Base-by-base conservation (phyloP, 2,888 invertebrate genomes). In the Pterobdella sp. region DNA sequence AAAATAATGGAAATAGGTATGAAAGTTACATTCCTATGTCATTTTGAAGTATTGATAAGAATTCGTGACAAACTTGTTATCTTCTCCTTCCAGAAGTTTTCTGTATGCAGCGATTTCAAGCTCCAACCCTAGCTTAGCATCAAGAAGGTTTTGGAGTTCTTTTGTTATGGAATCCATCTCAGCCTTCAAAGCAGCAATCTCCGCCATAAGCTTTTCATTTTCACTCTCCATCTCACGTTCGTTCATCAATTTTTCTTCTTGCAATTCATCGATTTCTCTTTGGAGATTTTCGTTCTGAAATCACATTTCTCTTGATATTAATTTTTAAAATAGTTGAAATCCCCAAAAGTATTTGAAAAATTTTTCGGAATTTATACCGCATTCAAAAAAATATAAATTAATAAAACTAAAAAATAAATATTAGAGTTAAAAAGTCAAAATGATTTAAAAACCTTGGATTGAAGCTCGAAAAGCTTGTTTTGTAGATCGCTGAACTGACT, bases 101-200 rank as follows among this genome's bases (percentile, higher is more conserved):
- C 86, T 81, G 83, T 87, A 86, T 76, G 86, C 86, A 76, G 85
- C 85, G 77, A 86, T 86, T 80, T 86, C 86, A 71, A 86, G 84
- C 80, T 86, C 86, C 72, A 86, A 80, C 26, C 85, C 85, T 75
- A 86, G 84, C 77, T 86, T 86, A 78, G 84, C 85, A 78, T 86
- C 86, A 72, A 79, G 75, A 4, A 80, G 70, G 32, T 76, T 75
- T 80, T 85, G 85, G 42, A 85, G 81, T 73, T 85, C 84, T 75
- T 81, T 82, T 75, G 80, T 82, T 77, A 82, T 81, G 73, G 79
- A 78, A 73, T 82, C 82, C 82, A 82, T 81, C 79, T 83, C 82
- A 1, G 80, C 79, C 31, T 81, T 77, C n/a, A 81, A 79, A 72
- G 80, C 81, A 74, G 81, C 81, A 64, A 75, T 80, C 77, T 83